Evolutionary conservation across 2,113 vertebrate genomes (phyloP), one percentile per base, ranked within the genome.

Genomic region (Nasalis larvatus): DNA sequence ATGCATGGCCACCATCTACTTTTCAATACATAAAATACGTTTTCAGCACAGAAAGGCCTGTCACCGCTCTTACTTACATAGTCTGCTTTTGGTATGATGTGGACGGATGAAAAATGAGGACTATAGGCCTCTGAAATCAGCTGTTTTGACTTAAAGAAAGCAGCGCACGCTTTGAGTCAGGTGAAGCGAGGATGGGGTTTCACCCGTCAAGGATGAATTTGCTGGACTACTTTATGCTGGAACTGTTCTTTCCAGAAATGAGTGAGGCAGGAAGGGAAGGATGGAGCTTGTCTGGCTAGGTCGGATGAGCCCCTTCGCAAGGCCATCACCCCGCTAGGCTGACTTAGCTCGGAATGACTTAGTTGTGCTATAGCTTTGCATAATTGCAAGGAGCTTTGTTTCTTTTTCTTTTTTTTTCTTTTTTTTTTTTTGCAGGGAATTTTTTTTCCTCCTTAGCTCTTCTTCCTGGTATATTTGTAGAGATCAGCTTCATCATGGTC

Each of bases 91-190:
- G 81, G 91, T 78, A 37, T 87, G 80, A 82, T 80, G 80, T 95
- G 83, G 54, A 88, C 94, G 40, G 58, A 69, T 86, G 97, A 97
- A 89, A 90, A 91, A 68, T 60, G 68, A 97, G 54, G 60, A 47
- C 3, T 9, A 74, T 1, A 54, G 25, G 0, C 78, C 78, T 95
- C 86, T 56, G 78, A 82, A 88, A 76, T 92, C 86, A 94, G 91
- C 93, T 97, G 97, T 86, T 97, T 96, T 89, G 94, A 96, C 80
- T 97, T 96, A 98, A 89, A 49, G 81, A 69, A 86, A 91, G 92
- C 86, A 16, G 68, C 54, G 42, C 32, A 87, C 96, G 92, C n/a
- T 66, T 81, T 93, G 78, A 73, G 56, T 73, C 86, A 73, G 94
- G 94, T 95, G 89, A 85, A 90, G 86, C 0, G 10, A 76, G 78